Evolutionary conservation across 2,113 vertebrate species (phyloP).

Genomic region (Tachysurus fulvidraco): DNA sequence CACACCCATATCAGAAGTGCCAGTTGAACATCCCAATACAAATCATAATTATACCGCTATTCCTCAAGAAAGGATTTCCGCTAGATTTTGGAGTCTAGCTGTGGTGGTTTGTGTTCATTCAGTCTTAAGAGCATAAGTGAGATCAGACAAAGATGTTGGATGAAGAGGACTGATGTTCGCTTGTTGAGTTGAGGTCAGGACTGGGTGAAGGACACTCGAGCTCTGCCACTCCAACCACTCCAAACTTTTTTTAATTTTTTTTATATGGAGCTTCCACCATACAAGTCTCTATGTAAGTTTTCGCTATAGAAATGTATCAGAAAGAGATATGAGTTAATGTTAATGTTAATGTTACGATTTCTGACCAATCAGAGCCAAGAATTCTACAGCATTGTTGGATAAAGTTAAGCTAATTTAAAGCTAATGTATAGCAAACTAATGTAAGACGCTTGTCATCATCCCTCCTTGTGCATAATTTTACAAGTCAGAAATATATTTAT

Average conservation of each 20-base stretch:
- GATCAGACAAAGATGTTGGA: background rate
- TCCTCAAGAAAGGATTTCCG: background rate
- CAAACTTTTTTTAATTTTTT: too few species aligned
- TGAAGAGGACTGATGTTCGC: background rate
- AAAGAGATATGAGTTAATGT: too few species aligned
- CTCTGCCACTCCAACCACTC: background rate
- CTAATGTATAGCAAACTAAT: background rate
- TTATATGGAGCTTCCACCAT: too few species aligned
- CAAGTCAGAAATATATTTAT: background rate
- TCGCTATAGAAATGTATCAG: too few species aligned
- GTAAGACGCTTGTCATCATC: background rate
- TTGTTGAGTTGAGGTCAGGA: background rate
- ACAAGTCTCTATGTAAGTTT: too few species aligned
- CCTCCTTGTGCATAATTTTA: background rate
- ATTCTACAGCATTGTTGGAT: background rate
- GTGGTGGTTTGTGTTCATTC: background rate
- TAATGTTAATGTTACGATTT: background rate
- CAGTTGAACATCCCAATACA: background rate
- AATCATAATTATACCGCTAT: background rate
- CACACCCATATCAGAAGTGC: too few species aligned
- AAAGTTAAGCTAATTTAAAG: background rate
- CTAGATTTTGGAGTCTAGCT: background rate
- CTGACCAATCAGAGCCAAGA: background rate
- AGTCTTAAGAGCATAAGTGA: background rate
- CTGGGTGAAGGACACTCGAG: background rate